Conservation (phyloP, 2,888 invertebrate genomes). For the Theodoxus fluviatilis region DNA sequence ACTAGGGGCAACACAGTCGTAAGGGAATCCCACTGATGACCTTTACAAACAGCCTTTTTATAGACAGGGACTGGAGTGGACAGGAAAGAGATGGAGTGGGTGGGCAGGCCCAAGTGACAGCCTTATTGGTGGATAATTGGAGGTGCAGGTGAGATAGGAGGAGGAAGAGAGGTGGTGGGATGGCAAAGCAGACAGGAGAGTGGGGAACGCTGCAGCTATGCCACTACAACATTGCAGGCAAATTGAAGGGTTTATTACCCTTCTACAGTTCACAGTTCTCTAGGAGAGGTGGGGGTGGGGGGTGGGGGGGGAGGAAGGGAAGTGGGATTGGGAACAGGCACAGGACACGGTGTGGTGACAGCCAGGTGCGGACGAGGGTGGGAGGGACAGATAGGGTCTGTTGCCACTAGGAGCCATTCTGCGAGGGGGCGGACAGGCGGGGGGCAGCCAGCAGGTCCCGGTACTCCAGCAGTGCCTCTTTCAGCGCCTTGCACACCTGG, state of each 20-base stretch:
- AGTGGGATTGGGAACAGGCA: background rate
- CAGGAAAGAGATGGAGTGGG: background rate
- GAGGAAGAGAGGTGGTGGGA: background rate
- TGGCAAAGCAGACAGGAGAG: background rate
- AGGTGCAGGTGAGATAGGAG: background rate
- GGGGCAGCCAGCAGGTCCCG: slow-evolving; percentile 59
- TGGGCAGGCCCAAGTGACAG: too few relatives aligned
- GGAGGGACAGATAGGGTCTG: slow-evolving; percentile 25
- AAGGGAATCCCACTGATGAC: background rate
- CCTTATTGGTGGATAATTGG: background rate
- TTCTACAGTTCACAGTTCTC: background rate
- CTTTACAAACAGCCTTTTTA: background rate
- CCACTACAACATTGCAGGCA: background rate
- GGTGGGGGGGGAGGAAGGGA: background rate
- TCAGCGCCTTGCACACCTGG: slow-evolving; percentile 80
- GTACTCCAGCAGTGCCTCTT: slow-evolving; percentile 88
- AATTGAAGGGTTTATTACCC: background rate
- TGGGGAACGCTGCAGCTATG: background rate
- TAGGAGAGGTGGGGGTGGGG: background rate
- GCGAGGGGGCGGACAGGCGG: slow-evolving; percentile 25
- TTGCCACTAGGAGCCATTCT: slow-evolving; percentile 38
- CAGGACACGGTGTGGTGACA: background rate
- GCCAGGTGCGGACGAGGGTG: background rate
- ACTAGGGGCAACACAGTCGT: too few relatives aligned
- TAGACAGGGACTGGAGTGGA: background rate